Evolutionary conservation across 2,797 vertebrate species (phyloP).

Genomic region (Lepus townsendii): DNA sequence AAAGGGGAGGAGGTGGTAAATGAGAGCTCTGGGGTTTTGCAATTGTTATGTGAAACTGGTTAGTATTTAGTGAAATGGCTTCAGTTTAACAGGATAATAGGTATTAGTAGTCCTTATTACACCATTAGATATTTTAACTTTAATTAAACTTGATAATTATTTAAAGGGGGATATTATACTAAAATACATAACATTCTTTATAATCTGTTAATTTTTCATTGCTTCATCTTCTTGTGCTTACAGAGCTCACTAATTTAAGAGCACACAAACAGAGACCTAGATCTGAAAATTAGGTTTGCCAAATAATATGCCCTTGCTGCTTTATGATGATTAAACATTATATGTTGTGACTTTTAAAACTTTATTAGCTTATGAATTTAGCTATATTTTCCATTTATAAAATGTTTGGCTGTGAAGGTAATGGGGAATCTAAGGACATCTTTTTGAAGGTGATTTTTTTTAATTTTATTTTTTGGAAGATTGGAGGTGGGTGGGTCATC

Average conservation of each 20-base stretch:
- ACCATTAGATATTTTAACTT: constrained; percentile 45
- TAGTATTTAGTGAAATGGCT: constrained; percentile 59
- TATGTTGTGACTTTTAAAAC: constrained; percentile 19
- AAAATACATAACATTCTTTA: constrained; percentile 39
- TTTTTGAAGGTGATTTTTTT: neutral
- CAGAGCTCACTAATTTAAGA: constrained; percentile 49
- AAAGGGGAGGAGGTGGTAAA: neutral
- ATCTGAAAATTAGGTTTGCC: constrained; percentile 46
- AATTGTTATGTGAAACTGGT: constrained; percentile 37
- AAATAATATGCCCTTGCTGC: neutral
- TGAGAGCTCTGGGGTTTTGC: neutral
- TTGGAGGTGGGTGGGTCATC: neutral
- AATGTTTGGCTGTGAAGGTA: constrained; percentile 39
- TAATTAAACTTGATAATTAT: constrained; percentile 31
- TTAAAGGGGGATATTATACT: constrained; percentile 61
- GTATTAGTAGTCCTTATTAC: constrained; percentile 14
- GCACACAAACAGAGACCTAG: neutral
- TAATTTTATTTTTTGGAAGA: neutral
- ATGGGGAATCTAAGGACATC: constrained; percentile 22
- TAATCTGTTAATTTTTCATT: constrained; percentile 23
- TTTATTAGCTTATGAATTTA: constrained; percentile 40
- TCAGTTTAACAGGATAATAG: constrained; percentile 44
- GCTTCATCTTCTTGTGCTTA: neutral
- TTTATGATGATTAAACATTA: constrained; percentile 38
- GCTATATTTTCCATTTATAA: constrained; percentile 52